Base-by-base conservation (phyloP, 2,113 vertebrate species). In the Delphinapterus leucas region DNA sequence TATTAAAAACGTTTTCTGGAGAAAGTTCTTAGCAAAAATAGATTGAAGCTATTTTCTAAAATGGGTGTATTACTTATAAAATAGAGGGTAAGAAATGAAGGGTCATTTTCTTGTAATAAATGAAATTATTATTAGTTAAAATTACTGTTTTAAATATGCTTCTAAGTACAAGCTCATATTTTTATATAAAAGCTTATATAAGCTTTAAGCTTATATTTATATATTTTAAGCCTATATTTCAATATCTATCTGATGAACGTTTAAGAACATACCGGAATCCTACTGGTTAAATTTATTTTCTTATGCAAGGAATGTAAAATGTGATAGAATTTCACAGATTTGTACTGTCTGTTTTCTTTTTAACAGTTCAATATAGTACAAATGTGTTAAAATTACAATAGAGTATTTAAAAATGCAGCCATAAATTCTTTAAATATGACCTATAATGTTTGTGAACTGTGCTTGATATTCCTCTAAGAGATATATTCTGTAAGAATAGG, bases 371-470 rank as follows among this genome's bases (percentile, higher is more conserved):
- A 83, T 61, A 85, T 81, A 80, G 81, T 60, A 61, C 28, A 67
- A 93, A 84, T 7, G 8, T 79, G 5, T 84, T 86, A 61, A 92
- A 83, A 73, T 92, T 86, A 73, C 8, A 91, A 73, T 2, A 82
- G n/a, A 60, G 4, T 86, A 73, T 94, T 96, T 92, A 89, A 96
- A 93, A 90, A 71, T 61, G 2, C 15, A 74, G 13, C 33, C 25
- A 92, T 92, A 90, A 31, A 94, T 92, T 87, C 90, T 80, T 83
- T 55, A 97, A 87, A 41, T 84, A 79, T 73, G 67, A 77, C 10
- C 25, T 91, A 76, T 55, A 77, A 73, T 73, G 47, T 6, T 82
- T 89, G 63, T 70, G 44, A 92, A 65, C 8, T 70, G 28, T 89
- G 28, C 15, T 53, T 90, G 5, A 36, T 90, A 82, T 67, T 95